A percentile compares a stretch with the other conserved stretches of the same genome.
These are phyloP conservation scores for Sylvicapra grimmia DNA, from an alignment of 2,113 vertebrate genomes.

Conservation along the genomic window DNA sequence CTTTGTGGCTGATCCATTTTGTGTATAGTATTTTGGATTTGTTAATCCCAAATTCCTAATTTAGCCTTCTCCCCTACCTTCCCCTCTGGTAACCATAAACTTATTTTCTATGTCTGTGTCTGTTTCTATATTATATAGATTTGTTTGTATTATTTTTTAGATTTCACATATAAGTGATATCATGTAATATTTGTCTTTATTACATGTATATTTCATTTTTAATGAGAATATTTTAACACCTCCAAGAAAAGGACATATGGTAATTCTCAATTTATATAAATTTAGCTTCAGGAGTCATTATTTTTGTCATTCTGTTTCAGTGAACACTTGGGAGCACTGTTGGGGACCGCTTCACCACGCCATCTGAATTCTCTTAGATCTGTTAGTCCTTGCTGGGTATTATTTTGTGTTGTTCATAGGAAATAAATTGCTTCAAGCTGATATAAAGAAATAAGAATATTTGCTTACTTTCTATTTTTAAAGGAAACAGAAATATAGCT, in stretches of 20 bases:
- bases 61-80: neutral
- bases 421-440: constrained; percentile 42
- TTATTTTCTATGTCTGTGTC: neutral
- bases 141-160: neutral
- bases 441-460: constrained; percentile 39
- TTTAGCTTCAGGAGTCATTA: neutral
- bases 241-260: neutral
- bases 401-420: constrained; percentile 11
- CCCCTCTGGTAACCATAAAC: neutral
- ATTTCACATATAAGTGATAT: neutral
- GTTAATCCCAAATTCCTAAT: neutral
- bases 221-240: neutral
- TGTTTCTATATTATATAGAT: neutral
- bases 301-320: constrained; percentile 9
- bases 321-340: neutral
- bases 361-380: neutral
- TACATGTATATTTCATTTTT: neutral
- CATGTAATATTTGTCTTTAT: neutral
- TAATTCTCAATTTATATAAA: neutral
- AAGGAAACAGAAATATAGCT: neutral
- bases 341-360: neutral
- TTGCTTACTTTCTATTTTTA: constrained; percentile 7
- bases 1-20: neutral
- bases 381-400: neutral
- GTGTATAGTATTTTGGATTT: neutral